Conservation (phyloP, 92 coral and sea anemone species). For the Porites cylindrica region DNA sequence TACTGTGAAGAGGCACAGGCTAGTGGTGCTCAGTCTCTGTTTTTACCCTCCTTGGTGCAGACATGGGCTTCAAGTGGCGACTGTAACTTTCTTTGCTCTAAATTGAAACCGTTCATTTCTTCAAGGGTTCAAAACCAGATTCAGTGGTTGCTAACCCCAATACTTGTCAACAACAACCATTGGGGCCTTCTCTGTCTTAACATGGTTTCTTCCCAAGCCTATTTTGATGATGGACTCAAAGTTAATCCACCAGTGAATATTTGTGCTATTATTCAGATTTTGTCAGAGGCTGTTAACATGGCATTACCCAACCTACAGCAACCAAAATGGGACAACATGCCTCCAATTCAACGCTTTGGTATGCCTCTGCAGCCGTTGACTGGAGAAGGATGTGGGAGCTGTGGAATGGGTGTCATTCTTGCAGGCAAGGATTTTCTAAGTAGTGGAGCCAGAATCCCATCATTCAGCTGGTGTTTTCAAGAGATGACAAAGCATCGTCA, state of each 20-base stretch:
- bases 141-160: constrained; percentile 42
- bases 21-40: not conserved
- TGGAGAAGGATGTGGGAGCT: constrained; percentile 48
- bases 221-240: constrained; percentile 53
- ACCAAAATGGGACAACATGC: not conserved
- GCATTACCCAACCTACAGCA: not conserved
- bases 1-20: constrained; percentile 24
- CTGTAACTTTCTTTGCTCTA: constrained; percentile 16
- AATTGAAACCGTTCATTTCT: constrained; percentile 28
- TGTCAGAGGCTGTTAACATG: not conserved
- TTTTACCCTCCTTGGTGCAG: constrained; percentile 59
- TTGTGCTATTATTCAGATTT: not conserved
- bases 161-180: constrained; percentile 30
- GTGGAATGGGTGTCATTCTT: constrained; percentile 43
- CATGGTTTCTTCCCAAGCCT: not conserved
- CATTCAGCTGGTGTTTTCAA: not conserved
- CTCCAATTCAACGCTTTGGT: constrained; percentile 23
- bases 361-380: constrained; percentile 18
- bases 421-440: constrained; percentile 1
- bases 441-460: not conserved
- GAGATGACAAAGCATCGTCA: constrained; percentile 11
- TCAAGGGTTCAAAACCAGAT: constrained; percentile 8
- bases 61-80: constrained; percentile 52
- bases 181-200: constrained; percentile 60
- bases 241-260: constrained; percentile 20